Conservation (phyloP, 2,797 vertebrate genomes). For the Enteromius trimaculatus region DNA sequence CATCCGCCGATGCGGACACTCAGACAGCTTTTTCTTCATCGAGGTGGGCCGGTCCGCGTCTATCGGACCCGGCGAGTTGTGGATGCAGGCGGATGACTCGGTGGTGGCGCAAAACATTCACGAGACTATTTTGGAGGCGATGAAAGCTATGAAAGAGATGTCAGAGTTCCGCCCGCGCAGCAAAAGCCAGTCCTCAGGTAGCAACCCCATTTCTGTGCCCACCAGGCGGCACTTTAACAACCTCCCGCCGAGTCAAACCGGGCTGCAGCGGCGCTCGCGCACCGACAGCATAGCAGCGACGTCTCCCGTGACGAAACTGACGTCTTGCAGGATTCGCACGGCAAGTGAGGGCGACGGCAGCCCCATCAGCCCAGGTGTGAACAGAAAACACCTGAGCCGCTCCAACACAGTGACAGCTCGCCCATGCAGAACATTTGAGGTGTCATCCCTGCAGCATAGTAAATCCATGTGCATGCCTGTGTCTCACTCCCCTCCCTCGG, state of each 20-base stretch:
- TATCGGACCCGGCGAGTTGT: slow-evolving; percentile 95
- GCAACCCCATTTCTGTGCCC: slow-evolving; percentile 93
- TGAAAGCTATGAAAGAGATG: slow-evolving; percentile 97
- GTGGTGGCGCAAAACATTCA: slow-evolving; percentile 99
- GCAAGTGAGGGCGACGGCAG: slow-evolving; percentile 95
- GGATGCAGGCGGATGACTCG: slow-evolving; percentile 98
- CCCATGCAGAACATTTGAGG: slow-evolving; percentile 77
- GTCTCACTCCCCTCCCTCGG: slow-evolving; percentile 84
- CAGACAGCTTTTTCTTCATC: slow-evolving; percentile 98
- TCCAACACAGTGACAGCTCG: slow-evolving; percentile 85
- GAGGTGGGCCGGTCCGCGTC: slow-evolving; percentile 95
- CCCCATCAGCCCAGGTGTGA: slow-evolving; percentile 87
- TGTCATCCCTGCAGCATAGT: slow-evolving; percentile 84
- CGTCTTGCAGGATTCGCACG: slow-evolving; percentile 87
- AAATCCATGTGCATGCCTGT: slow-evolving; percentile 94
- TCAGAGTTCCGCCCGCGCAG: slow-evolving; percentile 96
- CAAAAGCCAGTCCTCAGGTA: slow-evolving; percentile 93
- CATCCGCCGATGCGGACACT: slow-evolving; percentile 96
- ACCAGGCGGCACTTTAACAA: slow-evolving; percentile 87
- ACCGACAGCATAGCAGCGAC: slow-evolving; percentile 88
- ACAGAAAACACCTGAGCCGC: slow-evolving; percentile 84
- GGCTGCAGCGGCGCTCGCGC: slow-evolving; percentile 86
- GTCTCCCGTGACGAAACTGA: slow-evolving; percentile 80
- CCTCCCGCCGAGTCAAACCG: slow-evolving; percentile 92
- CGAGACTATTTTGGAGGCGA: slow-evolving; percentile 96